A percentile compares a stretch with the other conserved stretches of the same genome.
These are phyloP conservation scores for Leucopsar rothschildi DNA, from an alignment of 2,113 vertebrate genomes.

Conservation along the genomic window DNA sequence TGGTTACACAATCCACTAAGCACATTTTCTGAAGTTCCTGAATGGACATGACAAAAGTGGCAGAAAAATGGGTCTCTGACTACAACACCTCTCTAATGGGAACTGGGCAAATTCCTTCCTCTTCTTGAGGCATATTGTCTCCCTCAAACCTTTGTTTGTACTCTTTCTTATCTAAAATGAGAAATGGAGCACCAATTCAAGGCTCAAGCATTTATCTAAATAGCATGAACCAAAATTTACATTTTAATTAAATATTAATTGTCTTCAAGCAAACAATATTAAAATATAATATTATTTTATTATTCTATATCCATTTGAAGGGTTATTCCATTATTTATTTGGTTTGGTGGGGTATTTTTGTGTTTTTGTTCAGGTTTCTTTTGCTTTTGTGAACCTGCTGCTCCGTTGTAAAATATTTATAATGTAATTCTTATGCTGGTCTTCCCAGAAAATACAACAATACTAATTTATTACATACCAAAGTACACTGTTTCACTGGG, in stretches of 20 bases:
- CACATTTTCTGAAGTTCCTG: neutral
- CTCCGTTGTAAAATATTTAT: neutral
- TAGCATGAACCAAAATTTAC: conserved; percentile 40
- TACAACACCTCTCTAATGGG: neutral
- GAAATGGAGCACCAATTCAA: neutral
- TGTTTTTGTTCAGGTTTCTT: neutral
- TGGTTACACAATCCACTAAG: neutral
- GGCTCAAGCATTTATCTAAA: conserved; percentile 40
- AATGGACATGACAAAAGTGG: neutral
- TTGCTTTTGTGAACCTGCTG: neutral
- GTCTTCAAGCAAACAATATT: conserved; percentile 13
- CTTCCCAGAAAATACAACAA: neutral
- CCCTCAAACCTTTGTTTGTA: conserved; percentile 33
- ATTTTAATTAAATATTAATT: conserved; percentile 64
- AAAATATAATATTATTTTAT: conserved; percentile 32
- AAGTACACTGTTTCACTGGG: neutral
- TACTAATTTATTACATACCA: neutral
- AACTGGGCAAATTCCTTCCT: neutral
- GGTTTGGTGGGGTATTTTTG: neutral
- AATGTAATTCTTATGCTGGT: neutral
- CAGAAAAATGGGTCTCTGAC: neutral
- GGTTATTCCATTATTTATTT: neutral
- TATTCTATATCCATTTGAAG: neutral
- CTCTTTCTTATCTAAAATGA: conserved; percentile 48
- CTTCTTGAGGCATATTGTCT: neutral